Evolutionary conservation across 2,113 vertebrate genomes (phyloP).

Genomic region (Syngnathus floridae): DNA sequence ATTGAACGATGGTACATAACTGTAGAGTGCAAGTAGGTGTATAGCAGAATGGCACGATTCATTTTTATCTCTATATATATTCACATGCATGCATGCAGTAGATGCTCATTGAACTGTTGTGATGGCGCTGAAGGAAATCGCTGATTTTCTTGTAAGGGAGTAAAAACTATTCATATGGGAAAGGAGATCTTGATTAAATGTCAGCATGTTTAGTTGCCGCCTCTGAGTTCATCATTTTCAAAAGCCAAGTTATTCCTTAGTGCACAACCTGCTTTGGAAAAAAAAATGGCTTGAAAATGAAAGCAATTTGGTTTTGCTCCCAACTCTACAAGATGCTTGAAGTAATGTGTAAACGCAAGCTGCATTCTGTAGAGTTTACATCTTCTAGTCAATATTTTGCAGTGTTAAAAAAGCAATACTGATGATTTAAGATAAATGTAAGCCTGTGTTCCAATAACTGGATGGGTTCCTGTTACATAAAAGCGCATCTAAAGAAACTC

Average conservation of each 20-base stretch:
- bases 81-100: background rate
- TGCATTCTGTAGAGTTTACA: constrained; percentile 15
- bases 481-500: background rate
- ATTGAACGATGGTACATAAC: constrained; percentile 34
- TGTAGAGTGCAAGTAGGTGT: constrained; percentile 57
- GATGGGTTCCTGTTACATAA: constrained; percentile 3
- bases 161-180: background rate
- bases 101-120: background rate
- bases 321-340: constrained; percentile 26
- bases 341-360: constrained; percentile 35
- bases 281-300: constrained; percentile 35
- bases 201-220: background rate
- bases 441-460: background rate
- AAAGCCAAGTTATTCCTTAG: background rate
- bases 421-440: background rate
- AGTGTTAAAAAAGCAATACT: background rate
- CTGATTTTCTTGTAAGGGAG: background rate
- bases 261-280: constrained; percentile 38
- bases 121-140: background rate
- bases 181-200: background rate
- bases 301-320: constrained; percentile 27
- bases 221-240: constrained; percentile 4
- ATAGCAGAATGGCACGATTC: constrained; percentile 59
- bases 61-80: constrained; percentile 51
- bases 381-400: constrained; percentile 1